Evolutionary conservation across 2,113 vertebrate species (phyloP), one percentile per base, ranked within the genome.

Genomic region (Entomyzon cyanotis): DNA sequence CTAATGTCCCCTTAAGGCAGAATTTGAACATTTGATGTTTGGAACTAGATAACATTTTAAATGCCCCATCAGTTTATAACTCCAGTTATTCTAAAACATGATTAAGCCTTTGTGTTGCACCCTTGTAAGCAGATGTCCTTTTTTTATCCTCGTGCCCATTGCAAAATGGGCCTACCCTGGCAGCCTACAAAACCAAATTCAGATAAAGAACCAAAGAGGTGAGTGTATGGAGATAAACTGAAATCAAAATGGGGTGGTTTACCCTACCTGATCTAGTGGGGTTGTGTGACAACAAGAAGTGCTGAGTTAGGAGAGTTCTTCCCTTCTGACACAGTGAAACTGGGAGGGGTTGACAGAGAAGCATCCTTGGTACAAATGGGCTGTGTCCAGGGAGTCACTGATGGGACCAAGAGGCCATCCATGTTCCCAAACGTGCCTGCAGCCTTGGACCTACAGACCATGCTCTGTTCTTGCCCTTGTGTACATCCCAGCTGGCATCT

Each of bases 1-100:
- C 89, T 95, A 89, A 97, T 94, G 96, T 95, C 84, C 94, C 94
- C 94, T 95, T 93, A 96, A 94, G 94, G 96, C 95, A 93, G 70
- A 96, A 64, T 86, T 52, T 59, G 69, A 93, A 84, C 88, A 31
- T 56, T 81, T 63, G 92, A 63, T 90, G 82, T 86, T 88, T 70
- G 87, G 92, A 94, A 89, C 49, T 24, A 81, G 69, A 82, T 78
- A 83, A 80, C 55, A 46, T 81, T 93, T 83, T 73, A 77, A 95
- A 94, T 79, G 92, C 58, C 89, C 85, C 59, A 79, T 90, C 86
- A 55, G 55, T 77, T 92, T 89, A 11, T 75, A 90, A 87, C 65
- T 93, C 67, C 46, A 27, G 46, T 87, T 80, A 76, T 73, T 77
- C 84, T 84, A 37, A 77, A 85, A 59, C 42, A 6, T 8, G 37